These are phyloP conservation scores for Spisula solida DNA, from an alignment of 2,888 invertebrate species.

Conservation along the genomic window DNA sequence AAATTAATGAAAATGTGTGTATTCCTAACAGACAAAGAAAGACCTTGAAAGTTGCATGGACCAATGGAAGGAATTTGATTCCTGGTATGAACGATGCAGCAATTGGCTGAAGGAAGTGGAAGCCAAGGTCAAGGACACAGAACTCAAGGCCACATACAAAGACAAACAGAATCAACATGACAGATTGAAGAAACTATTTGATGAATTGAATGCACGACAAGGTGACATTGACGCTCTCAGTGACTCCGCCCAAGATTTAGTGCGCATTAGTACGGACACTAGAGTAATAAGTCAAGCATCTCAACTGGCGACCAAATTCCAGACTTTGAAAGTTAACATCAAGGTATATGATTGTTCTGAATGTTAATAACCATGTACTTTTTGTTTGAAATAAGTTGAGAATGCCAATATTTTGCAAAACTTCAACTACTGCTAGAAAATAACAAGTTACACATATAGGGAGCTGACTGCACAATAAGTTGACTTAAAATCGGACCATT, in stretches of 20 bases:
- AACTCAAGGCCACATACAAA: constrained; percentile 83
- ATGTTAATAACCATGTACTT: too few relatives aligned
- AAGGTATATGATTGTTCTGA: constrained; percentile 77
- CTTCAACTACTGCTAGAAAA: too few relatives aligned
- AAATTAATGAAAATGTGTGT: too few relatives aligned
- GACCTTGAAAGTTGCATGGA: constrained; percentile 93
- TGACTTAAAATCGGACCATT: too few relatives aligned
- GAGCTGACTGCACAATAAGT: too few relatives aligned
- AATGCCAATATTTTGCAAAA: too few relatives aligned
- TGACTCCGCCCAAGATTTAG: constrained; percentile 93
- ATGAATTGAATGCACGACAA: constrained; percentile 79
- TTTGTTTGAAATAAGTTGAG: too few relatives aligned
- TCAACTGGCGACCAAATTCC: constrained; percentile 84
- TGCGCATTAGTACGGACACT: constrained; percentile 82
- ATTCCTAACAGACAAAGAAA: constrained; percentile 78
- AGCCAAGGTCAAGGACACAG: constrained; percentile 91
- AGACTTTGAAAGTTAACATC: constrained; percentile 82
- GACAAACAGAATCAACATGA: constrained; percentile 84
- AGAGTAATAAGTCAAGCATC: constrained; percentile 84
- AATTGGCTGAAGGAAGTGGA: constrained; percentile 96
- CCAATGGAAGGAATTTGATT: constrained; percentile 97
- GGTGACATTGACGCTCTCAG: constrained; percentile 96
- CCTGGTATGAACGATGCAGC: constrained; percentile 94
- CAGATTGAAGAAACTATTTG: constrained; percentile 81
- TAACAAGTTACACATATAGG: too few relatives aligned